A percentile compares a stretch with the other conserved stretches of the same genome.
phyloP scores from a whole-genome alignment of 2,888 invertebrate species.

The Clanis bilineata region DNA sequence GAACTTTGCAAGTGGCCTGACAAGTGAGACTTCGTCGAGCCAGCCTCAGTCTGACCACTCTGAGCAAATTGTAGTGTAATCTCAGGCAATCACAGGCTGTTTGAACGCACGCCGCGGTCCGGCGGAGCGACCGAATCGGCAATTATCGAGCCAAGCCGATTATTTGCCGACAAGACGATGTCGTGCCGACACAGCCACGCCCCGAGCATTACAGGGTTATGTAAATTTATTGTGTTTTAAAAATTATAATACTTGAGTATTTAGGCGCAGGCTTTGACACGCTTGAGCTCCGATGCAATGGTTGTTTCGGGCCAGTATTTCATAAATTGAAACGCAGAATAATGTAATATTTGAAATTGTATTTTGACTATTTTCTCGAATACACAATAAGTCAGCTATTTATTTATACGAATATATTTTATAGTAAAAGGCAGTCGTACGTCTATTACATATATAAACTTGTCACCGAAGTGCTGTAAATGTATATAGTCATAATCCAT shows the following conservation, averaged over 20 bases:
- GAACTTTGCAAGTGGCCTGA: constrained; percentile 41
- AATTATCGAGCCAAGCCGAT: constrained; percentile 54
- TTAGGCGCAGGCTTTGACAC: constrained; percentile 4
- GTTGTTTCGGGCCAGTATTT: background rate
- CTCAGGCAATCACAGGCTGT: constrained; percentile 55
- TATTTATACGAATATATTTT: too few species aligned
- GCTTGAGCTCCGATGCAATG: background rate
- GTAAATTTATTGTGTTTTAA: constrained; percentile 15
- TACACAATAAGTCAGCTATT: too few species aligned
- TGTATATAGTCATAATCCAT: too few species aligned
- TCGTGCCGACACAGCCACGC: constrained; percentile 25
- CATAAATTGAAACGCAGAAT: background rate
- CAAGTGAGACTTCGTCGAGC: constrained; percentile 31
- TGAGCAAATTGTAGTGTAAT: constrained; percentile 64
- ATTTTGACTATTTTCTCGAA: too few species aligned
- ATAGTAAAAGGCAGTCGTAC: too few species aligned
- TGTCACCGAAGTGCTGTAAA: too few species aligned
- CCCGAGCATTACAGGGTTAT: constrained; percentile 16
- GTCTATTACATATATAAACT: too few species aligned
- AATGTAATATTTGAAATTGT: too few species aligned
- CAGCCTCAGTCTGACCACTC: constrained; percentile 43
- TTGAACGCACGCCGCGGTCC: constrained; percentile 40
- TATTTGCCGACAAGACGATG: constrained; percentile 42
- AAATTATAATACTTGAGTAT: constrained; percentile 9
- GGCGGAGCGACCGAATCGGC: constrained; percentile 40